Percentiles rank a stretch among this genome's conserved stretches.
phyloP scores from a whole-genome alignment of 2,113 vertebrate genomes.

The Nettapus auritus region DNA sequence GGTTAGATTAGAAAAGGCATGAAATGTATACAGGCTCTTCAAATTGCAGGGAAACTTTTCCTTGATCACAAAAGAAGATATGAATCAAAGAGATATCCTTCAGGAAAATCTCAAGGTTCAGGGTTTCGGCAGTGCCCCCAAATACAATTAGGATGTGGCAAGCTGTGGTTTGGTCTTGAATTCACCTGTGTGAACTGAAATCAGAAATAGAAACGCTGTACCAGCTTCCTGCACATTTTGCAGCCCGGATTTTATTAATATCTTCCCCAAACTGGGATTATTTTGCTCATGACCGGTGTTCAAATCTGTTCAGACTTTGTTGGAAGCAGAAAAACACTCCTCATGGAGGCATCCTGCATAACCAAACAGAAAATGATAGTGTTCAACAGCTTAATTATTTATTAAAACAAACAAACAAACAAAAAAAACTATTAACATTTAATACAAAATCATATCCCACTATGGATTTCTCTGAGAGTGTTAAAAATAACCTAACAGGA shows the following conservation, averaged over 20 bases:
- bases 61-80: slow-evolving; percentile 22
- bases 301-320: slow-evolving; percentile 37
- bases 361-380: slow-evolving; percentile 10
- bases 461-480: not conserved
- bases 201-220: slow-evolving; percentile 6
- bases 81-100: slow-evolving; percentile 6
- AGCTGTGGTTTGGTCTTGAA: slow-evolving; percentile 39
- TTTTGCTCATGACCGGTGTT: slow-evolving; percentile 9
- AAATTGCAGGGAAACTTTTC: slow-evolving; percentile 1
- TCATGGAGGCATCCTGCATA: not conserved
- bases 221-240: slow-evolving; percentile 22
- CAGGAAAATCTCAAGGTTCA: slow-evolving; percentile 22
- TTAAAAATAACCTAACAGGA: slow-evolving; percentile 70
- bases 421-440: slow-evolving; percentile 32
- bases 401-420: not conserved
- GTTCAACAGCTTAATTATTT: not conserved
- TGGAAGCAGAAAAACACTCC: slow-evolving; percentile 30
- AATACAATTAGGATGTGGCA: slow-evolving; percentile 24
- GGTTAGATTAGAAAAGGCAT: slow-evolving; percentile 3
- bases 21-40: not conserved
- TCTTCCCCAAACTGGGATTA: slow-evolving; percentile 21
- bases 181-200: slow-evolving; percentile 41
- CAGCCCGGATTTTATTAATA: slow-evolving; percentile 58
- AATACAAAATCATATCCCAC: slow-evolving; percentile 27
- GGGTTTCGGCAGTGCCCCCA: slow-evolving; percentile 9